Evolutionary conservation across 2,113 vertebrate species (phyloP).

Genomic region (Galeopterus variegatus): DNA sequence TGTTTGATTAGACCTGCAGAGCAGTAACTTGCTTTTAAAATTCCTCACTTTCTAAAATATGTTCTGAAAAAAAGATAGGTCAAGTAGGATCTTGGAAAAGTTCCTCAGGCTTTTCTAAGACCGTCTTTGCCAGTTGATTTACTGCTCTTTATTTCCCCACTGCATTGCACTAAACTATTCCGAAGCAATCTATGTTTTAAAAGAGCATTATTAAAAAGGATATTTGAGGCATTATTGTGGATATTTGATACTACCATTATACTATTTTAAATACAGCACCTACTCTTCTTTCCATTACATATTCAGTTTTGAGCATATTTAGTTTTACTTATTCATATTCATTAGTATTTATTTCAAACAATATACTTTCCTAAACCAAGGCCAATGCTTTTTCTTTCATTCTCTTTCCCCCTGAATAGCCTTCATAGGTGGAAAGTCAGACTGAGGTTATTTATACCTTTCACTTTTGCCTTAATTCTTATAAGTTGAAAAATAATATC

Average conservation of each 20-base stretch:
- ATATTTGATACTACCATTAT: background rate
- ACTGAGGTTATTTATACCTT: background rate
- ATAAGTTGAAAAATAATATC: background rate
- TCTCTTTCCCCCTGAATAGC: background rate
- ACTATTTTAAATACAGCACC: background rate
- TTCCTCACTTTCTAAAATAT: background rate
- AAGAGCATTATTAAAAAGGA: background rate
- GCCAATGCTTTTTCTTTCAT: background rate
- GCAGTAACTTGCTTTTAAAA: background rate
- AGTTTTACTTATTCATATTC: background rate
- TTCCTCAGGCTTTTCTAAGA: background rate
- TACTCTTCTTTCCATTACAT: background rate
- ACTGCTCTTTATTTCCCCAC: background rate
- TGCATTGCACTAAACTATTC: background rate
- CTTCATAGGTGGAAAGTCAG: background rate
- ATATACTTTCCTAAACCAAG: background rate
- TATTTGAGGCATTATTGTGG: background rate
- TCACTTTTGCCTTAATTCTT: conserved; percentile 50
- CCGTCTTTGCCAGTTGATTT: background rate
- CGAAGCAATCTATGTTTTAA: background rate
- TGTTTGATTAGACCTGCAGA: background rate
- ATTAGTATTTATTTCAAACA: conserved; percentile 42
- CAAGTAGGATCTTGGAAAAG: conserved; percentile 13
- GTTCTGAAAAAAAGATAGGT: background rate
- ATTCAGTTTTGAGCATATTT: background rate